A percentile compares a stretch with the other conserved stretches of the same genome.
phyloP scores from a whole-genome alignment of 2,113 vertebrate genomes.

The Alouatta palliata region DNA sequence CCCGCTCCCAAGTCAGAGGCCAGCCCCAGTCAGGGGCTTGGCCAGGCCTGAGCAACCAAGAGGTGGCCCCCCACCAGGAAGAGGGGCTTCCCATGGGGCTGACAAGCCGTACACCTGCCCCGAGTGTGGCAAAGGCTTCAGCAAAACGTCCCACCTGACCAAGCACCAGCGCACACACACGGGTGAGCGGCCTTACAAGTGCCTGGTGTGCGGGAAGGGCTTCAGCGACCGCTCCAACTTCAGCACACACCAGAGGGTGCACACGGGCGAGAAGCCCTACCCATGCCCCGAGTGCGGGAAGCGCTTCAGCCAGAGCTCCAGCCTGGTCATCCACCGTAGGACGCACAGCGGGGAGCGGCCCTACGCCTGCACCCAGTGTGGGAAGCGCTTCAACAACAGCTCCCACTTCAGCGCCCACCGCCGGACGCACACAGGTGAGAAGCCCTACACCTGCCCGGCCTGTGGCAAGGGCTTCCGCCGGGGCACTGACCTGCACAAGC shows the following conservation, averaged over 20 bases:
- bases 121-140: conserved; percentile 53
- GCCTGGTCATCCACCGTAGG: conserved; percentile 53
- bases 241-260: conserved; percentile 47
- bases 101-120: not conserved
- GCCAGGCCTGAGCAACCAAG: not conserved
- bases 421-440: conserved; percentile 78
- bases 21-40: no score
- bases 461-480: conserved; percentile 88
- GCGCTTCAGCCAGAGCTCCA: conserved; percentile 43
- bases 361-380: conserved; percentile 36
- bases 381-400: conserved; percentile 63
- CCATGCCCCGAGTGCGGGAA: not conserved
- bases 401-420: conserved; percentile 54
- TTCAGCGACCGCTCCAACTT: conserved; percentile 50
- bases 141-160: conserved; percentile 18
- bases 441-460: conserved; percentile 84
- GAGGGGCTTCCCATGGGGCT: not conserved
- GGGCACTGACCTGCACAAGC: conserved; percentile 86
- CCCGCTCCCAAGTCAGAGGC: not conserved
- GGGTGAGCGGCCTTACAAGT: conserved; percentile 82
- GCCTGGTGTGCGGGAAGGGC: conserved; percentile 72
- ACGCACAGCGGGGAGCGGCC: conserved; percentile 35
- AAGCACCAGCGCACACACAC: conserved; percentile 53
- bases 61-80: not conserved
- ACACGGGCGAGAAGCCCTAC: conserved; percentile 56